Percentiles rank a stretch among this genome's conserved stretches.
These are phyloP conservation scores for Platycheirus albimanus DNA, from an alignment of 2,888 invertebrate genomes.

Conservation along the genomic window DNA sequence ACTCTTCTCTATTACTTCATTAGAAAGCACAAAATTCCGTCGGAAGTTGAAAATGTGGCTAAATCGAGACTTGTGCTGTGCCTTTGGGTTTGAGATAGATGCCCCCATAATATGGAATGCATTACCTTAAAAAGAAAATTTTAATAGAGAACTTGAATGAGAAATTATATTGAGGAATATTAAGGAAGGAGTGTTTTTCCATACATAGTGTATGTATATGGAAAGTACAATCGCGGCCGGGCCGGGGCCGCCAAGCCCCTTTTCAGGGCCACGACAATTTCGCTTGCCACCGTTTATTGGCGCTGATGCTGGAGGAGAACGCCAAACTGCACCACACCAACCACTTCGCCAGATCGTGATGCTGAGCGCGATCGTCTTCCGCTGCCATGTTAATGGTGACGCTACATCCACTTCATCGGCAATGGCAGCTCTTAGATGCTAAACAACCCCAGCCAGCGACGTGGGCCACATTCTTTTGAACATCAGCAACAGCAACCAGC, in stretches of 20 bases:
- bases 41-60: slow-evolving; percentile 25
- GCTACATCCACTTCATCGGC: slow-evolving; percentile 67
- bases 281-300: slow-evolving; percentile 68
- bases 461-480: slow-evolving; percentile 70
- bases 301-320: slow-evolving; percentile 30
- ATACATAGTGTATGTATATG: slow-evolving; percentile 13
- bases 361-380: slow-evolving; percentile 50
- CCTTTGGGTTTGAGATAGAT: not conserved
- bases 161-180: slow-evolving; percentile 17
- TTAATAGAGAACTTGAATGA: slow-evolving; percentile 45
- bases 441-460: slow-evolving; percentile 52
- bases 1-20: slow-evolving; percentile 37
- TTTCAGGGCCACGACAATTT: slow-evolving; percentile 70
- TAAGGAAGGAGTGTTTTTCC: slow-evolving; percentile 43
- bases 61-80: not conserved
- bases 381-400: slow-evolving; percentile 69
- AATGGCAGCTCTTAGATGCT: slow-evolving; percentile 69
- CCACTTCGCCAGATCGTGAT: slow-evolving; percentile 48
- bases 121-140: slow-evolving; percentile 12
- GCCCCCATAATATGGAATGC: not conserved
- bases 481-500: slow-evolving; percentile 57
- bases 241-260: slow-evolving; percentile 63
- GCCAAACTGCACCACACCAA: slow-evolving; percentile 6
- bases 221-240: no score
- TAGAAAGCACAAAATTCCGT: slow-evolving; percentile 41